Conservation (phyloP, 2,888 invertebrate species). For the Ormyrus thymus region DNA sequence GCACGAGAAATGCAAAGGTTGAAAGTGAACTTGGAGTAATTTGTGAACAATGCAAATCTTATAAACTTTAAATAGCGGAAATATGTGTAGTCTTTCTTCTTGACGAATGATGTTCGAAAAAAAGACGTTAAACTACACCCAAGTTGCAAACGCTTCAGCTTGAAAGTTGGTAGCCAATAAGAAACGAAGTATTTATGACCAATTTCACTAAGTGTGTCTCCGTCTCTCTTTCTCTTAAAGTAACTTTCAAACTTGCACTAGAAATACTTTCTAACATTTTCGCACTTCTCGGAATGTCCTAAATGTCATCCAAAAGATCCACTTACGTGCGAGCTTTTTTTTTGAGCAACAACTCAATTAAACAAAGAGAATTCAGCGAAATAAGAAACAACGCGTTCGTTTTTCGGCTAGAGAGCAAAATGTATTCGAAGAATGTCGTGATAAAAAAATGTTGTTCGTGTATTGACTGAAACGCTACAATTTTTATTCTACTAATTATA, state of each 20-base stretch:
- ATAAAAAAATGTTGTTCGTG: no score
- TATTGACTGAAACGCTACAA: no score
- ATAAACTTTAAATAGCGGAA: no score
- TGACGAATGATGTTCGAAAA: background rate
- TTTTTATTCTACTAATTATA: no score
- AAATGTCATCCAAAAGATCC: conserved; percentile 18
- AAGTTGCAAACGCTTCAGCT: background rate
- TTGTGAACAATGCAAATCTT: no score
- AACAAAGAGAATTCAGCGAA: no score
- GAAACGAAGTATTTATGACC: conserved; percentile 26
- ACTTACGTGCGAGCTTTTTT: background rate
- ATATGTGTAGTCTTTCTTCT: no score
- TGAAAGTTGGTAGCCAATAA: conserved; percentile 18
- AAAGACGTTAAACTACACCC: background rate
- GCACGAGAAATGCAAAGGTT: background rate
- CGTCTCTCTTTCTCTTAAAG: conserved; percentile 23
- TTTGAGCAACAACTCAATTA: background rate
- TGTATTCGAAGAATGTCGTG: no score
- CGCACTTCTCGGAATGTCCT: conserved; percentile 5
- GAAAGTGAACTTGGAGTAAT: background rate
- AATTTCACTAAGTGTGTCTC: conserved; percentile 32
- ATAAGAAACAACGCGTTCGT: no score
- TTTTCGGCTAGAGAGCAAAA: no score
- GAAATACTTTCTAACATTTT: conserved; percentile 14
- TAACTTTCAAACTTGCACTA: conserved; percentile 22